Base-by-base conservation (phyloP, 2,113 vertebrate genomes). In the Lamprotornis superbus region DNA sequence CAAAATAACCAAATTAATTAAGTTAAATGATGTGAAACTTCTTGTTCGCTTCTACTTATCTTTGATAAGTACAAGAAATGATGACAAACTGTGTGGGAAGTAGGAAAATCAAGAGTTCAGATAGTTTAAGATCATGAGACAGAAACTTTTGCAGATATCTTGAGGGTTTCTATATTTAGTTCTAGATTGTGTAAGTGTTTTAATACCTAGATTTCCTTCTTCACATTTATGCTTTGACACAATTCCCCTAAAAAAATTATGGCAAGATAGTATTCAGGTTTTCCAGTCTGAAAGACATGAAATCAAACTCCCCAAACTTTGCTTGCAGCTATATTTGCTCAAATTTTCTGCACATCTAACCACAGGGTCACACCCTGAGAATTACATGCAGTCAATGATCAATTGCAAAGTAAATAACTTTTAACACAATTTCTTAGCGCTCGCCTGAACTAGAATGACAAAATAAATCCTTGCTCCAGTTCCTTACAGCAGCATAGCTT, bases 101-200 rank as follows among this genome's bases (percentile, higher is more conserved):
- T 30, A 21, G 73, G 81, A 71, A 94, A 95, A 89, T 71, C 47
- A 89, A 57, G 67, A 87, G 50, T 91, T 95, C 78, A 85, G 35
- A 67, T 85, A 88, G 50, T 37, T 83, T 68, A 84, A 78, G 44
- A 60, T 95, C 59, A 87, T 33, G 31, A 93, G 42, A 60, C 5
- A 76, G 53, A 76, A 87, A 85, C 9, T 55, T 84, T 21, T 91
- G 63, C 53, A 78, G 46, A 12, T 73, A 87, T 65, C 57, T 70
- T 70, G n/a, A 67, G 71, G 28, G 14, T 52, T 90, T 91, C 78
- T 80, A 59, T 94, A 80, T 90, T 93, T 97, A 94, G 82, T 55
- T 93, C 55, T 77, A 39, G 27, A 49, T 40, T 73, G 28, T 63
- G 74, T 83, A 53, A 76, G 78, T 89, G 53, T 40, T 87, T 75